These are phyloP conservation scores for Gallinago paraguaiae DNA, from an alignment of 2,113 vertebrate species.

Conservation along the genomic window DNA sequence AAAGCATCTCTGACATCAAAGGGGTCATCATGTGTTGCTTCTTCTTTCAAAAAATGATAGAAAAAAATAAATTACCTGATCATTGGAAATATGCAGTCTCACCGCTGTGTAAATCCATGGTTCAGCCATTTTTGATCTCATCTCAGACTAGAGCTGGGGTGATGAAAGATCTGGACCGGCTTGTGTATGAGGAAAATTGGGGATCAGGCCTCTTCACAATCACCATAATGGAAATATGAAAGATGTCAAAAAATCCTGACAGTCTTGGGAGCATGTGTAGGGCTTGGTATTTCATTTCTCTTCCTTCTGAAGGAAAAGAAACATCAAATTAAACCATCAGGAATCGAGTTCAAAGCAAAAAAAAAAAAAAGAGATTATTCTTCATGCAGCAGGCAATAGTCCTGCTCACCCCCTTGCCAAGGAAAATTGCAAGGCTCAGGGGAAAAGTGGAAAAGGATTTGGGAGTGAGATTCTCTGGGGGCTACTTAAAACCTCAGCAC, in stretches of 20 bases:
- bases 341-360: background rate
- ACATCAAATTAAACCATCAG: background rate
- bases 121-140: background rate
- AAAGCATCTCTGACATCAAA: background rate
- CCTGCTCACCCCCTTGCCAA: background rate
- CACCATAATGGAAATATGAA: accelerated
- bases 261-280: background rate
- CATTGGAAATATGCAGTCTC: background rate
- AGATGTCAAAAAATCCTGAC: background rate
- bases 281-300: background rate
- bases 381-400: background rate
- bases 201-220: background rate
- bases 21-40: background rate
- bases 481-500: background rate
- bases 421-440: background rate
- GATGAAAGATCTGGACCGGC: background rate
- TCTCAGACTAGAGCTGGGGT: background rate
- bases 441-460: background rate
- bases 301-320: background rate
- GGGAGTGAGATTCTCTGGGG: background rate
- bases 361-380: background rate
- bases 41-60: background rate
- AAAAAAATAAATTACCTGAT: background rate
- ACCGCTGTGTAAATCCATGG: background rate
- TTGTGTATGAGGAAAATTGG: background rate